These are phyloP conservation scores for Cossypha polioptera DNA, from an alignment of 2,797 vertebrate species.

Conservation along the genomic window DNA sequence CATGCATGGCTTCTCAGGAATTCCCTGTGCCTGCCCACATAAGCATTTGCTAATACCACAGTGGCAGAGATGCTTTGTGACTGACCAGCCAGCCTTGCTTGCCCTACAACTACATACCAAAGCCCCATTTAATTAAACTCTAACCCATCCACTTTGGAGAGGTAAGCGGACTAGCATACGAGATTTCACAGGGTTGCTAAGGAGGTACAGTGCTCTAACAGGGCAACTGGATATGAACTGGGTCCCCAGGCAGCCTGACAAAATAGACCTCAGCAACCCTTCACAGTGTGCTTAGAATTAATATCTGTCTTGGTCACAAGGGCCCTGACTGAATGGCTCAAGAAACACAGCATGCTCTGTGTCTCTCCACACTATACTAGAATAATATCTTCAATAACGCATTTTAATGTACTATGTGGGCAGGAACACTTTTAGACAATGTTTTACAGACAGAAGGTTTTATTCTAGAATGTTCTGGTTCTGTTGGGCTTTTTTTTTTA, in stretches of 20 bases:
- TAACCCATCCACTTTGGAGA: background rate
- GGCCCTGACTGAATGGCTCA: background rate
- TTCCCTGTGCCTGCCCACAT: background rate
- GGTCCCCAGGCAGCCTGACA: background rate
- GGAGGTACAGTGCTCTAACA: background rate
- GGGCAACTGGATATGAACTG: background rate
- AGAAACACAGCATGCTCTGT: background rate
- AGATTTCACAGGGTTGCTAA: background rate
- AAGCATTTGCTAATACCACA: background rate
- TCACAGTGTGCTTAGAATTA: background rate
- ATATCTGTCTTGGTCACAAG: background rate
- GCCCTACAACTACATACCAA: background rate
- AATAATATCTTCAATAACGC: background rate
- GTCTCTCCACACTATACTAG: background rate
- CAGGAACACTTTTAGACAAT: slow-evolving; percentile 1
- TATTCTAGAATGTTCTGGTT: background rate
- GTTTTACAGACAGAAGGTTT: background rate
- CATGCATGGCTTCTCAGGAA: background rate
- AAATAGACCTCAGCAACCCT: background rate
- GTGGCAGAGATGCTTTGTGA: background rate
- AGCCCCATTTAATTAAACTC: background rate
- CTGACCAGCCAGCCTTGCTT: background rate
- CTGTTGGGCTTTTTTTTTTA: background rate
- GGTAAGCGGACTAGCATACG: background rate
- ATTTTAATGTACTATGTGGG: slow-evolving; percentile 40